phyloP scores from a whole-genome alignment of 2,888 invertebrate genomes.

The Harpagoxenus sublaevis region DNA sequence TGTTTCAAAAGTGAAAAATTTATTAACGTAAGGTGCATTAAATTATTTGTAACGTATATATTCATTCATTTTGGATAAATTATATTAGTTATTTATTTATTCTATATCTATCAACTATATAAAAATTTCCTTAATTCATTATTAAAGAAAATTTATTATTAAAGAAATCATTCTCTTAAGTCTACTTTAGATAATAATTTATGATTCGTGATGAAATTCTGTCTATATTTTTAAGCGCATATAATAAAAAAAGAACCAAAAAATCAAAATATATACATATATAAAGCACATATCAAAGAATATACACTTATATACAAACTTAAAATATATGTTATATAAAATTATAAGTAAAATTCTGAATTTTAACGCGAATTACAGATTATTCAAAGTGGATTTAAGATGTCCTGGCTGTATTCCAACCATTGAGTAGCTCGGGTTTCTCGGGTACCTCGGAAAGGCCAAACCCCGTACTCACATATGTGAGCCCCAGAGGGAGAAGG shows the following conservation, averaged over 20 bases:
- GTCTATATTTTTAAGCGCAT: not conserved
- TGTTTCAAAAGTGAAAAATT: not conserved
- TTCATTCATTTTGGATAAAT: not conserved
- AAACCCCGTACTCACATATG: not conserved
- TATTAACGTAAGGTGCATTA: not conserved
- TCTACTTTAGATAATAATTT: not conserved
- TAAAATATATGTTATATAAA: not conserved
- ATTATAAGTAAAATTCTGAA: not conserved
- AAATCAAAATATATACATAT: not conserved
- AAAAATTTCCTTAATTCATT: not conserved
- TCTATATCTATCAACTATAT: not conserved
- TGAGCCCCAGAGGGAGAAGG: not conserved
- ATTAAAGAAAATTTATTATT: not conserved
- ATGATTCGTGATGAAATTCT: not conserved
- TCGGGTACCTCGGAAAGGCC: not conserved
- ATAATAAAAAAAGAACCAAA: not conserved
- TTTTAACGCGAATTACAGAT: not conserved
- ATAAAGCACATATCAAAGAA: too few species aligned
- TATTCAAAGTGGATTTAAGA: not conserved
- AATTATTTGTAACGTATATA: not conserved
- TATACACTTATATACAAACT: not conserved
- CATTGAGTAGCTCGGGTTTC: not conserved
- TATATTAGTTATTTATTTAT: not conserved
- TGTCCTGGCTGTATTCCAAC: not conserved
- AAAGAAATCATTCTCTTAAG: not conserved